phyloP scores from a whole-genome alignment of 2,113 vertebrate genomes.

The Micronycteris hirsuta region DNA sequence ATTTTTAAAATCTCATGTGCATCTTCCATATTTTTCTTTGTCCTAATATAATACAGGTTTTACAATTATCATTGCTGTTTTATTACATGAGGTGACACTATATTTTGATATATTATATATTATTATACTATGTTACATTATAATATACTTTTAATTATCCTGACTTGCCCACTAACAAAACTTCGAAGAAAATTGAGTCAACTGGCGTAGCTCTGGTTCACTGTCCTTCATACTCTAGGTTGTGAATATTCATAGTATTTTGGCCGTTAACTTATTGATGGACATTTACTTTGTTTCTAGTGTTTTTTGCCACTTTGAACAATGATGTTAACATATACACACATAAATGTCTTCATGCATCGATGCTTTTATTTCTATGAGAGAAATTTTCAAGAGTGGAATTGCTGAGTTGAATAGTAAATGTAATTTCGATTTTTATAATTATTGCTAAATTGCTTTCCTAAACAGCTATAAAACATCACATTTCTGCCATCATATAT shows the following conservation, averaged over 20 bases:
- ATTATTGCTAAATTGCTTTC: constrained; percentile 35
- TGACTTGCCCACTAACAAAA: not conserved
- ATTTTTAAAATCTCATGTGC: not conserved
- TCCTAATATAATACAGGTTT: not conserved
- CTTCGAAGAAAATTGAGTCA: not conserved
- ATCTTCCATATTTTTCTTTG: not conserved
- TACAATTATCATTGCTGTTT: not conserved
- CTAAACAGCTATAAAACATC: constrained; percentile 25
- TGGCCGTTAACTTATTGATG: not conserved
- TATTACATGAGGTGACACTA: not conserved
- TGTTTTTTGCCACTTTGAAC: not conserved
- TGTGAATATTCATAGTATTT: not conserved
- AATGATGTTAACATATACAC: not conserved
- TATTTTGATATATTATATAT: not conserved
- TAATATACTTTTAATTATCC: not conserved
- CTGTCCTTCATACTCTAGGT: not conserved
- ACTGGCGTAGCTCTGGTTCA: not conserved
- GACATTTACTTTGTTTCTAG: not conserved
- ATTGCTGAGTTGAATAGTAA: constrained; percentile 31
- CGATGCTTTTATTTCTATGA: constrained; percentile 21
- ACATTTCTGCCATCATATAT: not conserved
- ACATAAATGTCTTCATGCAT: not conserved
- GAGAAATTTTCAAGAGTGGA: constrained; percentile 24
- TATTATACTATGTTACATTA: not conserved
- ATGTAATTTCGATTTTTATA: constrained; percentile 33